These are phyloP conservation scores for Caenorhabditis sinica DNA, from an alignment of 2,888 invertebrate genomes.

Conservation along the genomic window DNA sequence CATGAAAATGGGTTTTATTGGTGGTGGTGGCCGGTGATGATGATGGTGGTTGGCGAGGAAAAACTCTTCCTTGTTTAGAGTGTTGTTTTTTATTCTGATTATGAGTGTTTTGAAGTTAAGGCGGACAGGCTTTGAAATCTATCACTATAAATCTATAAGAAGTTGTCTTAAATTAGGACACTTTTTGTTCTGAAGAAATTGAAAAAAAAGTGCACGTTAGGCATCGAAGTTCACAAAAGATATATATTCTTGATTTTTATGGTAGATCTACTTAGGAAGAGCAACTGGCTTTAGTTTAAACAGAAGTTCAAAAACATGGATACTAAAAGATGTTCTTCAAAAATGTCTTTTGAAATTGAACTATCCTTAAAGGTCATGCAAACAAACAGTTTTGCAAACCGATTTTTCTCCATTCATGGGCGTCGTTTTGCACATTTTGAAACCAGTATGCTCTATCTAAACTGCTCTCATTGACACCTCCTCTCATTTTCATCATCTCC, in stretches of 20 bases:
- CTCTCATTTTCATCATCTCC: not conserved
- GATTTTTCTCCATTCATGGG: slow-evolving; percentile 4
- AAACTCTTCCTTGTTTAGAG: slow-evolving; percentile 12
- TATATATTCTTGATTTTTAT: no score
- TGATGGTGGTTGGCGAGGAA: not conserved
- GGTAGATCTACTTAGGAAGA: no score
- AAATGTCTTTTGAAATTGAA: not conserved
- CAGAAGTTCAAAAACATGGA: no score
- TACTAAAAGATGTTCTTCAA: not conserved
- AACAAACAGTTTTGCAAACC: slow-evolving; percentile 21
- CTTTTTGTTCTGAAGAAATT: no score
- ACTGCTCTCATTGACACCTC: slow-evolving; percentile 30
- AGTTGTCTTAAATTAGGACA: no score
- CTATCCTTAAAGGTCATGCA: not conserved
- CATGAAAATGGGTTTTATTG: slow-evolving; percentile 57
- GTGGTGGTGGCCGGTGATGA: slow-evolving; percentile 15
- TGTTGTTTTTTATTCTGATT: slow-evolving; percentile 23
- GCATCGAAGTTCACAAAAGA: no score
- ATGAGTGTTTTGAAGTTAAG: not conserved
- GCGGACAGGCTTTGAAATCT: no score
- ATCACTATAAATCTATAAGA: no score
- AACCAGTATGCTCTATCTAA: slow-evolving; percentile 12
- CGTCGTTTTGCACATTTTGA: not conserved
- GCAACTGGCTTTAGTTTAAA: no score
- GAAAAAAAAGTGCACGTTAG: no score